Evolutionary conservation across 2,797 vertebrate genomes (phyloP).

Genomic region (Danio aesculapii): DNA sequence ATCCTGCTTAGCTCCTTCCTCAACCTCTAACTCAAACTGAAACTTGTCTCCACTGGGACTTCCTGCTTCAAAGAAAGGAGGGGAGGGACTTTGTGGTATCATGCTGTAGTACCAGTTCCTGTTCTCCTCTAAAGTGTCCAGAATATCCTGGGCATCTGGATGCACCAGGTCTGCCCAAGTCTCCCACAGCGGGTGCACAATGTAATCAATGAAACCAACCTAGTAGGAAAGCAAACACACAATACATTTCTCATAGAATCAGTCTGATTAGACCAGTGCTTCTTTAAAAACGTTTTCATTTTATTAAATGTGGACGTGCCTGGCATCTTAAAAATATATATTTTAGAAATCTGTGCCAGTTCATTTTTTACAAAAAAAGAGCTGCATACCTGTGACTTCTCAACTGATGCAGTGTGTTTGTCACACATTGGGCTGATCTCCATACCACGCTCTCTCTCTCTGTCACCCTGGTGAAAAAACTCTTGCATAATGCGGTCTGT

Average conservation of each 20-base stretch:
- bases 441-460: conserved; percentile 95
- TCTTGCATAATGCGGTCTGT: conserved; percentile 98
- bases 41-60: conserved; percentile 91
- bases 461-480: conserved; percentile 98
- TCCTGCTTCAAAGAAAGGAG: conserved; percentile 87
- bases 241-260: not conserved
- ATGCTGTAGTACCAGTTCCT: conserved; percentile 99
- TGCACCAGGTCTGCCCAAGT: conserved; percentile 98
- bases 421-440: conserved; percentile 99
- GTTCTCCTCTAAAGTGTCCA: conserved; percentile 97
- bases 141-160: conserved; percentile 96
- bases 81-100: conserved; percentile 97
- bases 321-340: not conserved
- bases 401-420: conserved; percentile 97
- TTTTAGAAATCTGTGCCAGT: no score
- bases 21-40: conserved; percentile 88
- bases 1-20: conserved; percentile 78
- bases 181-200: conserved; percentile 98
- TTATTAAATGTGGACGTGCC: not conserved
- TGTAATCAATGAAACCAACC: conserved; percentile 99
- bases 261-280: not conserved
- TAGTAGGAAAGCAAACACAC: conserved; percentile 61
- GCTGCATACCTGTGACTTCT: conserved; percentile 92
- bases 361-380: no score
- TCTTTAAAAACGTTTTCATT: not conserved